Evolutionary conservation across 2,888 invertebrate genomes (phyloP).

Genomic region (Linnaemya tessellans): DNA sequence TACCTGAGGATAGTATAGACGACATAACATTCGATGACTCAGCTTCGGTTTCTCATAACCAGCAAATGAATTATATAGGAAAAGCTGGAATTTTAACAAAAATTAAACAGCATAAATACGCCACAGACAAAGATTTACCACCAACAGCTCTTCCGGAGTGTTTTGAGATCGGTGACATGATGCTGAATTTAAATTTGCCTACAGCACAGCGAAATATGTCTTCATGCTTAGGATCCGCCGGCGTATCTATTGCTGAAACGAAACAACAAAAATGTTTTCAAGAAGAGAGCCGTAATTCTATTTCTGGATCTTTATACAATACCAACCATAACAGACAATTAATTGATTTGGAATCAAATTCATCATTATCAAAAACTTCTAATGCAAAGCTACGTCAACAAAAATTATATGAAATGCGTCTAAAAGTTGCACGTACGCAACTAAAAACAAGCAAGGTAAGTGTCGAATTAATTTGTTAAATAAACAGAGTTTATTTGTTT

Average conservation of each 20-base stretch:
- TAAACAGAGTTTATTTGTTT: too few species aligned
- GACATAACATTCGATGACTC: slow-evolving; percentile 76
- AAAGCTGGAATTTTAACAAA: slow-evolving; percentile 73
- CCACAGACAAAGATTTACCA: slow-evolving; percentile 67
- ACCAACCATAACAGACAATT: neutral
- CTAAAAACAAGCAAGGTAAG: slow-evolving; percentile 55
- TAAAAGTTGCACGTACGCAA: slow-evolving; percentile 53
- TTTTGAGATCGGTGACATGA: slow-evolving; percentile 69
- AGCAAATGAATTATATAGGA: slow-evolving; percentile 70
- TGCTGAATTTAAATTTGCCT: neutral
- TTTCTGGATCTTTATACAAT: neutral
- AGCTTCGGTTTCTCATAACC: slow-evolving; percentile 52
- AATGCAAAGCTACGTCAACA: slow-evolving; percentile 36
- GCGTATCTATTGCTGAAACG: slow-evolving; percentile 15
- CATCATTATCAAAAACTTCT: slow-evolving; percentile 21
- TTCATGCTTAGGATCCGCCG: neutral
- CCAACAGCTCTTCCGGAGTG: slow-evolving; percentile 65
- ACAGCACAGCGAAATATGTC: slow-evolving; percentile 1
- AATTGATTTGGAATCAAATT: slow-evolving; percentile 24
- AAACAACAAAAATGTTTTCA: neutral
- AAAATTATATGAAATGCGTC: slow-evolving; percentile 73
- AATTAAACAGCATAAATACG: slow-evolving; percentile 68
- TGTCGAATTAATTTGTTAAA: neutral
- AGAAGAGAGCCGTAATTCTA: too few species aligned
- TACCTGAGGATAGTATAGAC: slow-evolving; percentile 43